These are phyloP conservation scores for Protodeltote pygarga DNA, from an alignment of 2,888 invertebrate genomes.

Conservation along the genomic window DNA sequence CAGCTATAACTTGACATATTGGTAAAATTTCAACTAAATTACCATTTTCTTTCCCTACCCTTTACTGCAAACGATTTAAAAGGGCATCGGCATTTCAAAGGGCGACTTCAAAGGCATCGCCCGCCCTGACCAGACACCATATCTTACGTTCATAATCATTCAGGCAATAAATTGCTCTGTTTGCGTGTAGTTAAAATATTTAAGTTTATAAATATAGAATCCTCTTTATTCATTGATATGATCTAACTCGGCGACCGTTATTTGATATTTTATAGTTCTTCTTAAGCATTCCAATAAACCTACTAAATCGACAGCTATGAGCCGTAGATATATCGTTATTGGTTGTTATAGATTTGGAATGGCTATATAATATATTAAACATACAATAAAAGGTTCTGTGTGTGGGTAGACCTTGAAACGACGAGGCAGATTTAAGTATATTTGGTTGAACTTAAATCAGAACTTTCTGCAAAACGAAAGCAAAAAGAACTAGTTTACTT, in stretches of 20 bases:
- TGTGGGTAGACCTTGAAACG: too few species aligned
- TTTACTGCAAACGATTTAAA: slow-evolving; percentile 42
- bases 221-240: slow-evolving; percentile 35
- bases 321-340: background rate
- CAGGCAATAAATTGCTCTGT: slow-evolving; percentile 33
- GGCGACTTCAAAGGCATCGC: slow-evolving; percentile 56
- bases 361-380: too few species aligned
- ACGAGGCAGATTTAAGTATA: too few species aligned
- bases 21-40: slow-evolving; percentile 30
- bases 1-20: background rate
- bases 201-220: slow-evolving; percentile 15
- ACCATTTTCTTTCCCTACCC: slow-evolving; percentile 17
- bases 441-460: too few species aligned
- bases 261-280: slow-evolving; percentile 27
- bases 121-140: slow-evolving; percentile 54
- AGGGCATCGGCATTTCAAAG: slow-evolving; percentile 57
- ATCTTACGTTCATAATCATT: slow-evolving; percentile 40
- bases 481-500: too few species aligned
- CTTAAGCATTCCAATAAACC: slow-evolving; percentile 22
- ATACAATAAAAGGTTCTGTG: too few species aligned
- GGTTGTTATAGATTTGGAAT: too few species aligned
- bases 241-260: slow-evolving; percentile 19
- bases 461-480: too few species aligned
- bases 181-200: slow-evolving; percentile 22
- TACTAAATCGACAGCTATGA: slow-evolving; percentile 8